A percentile compares a stretch with the other conserved stretches of the same genome.
These are phyloP conservation scores for Rhagium mordax DNA, from an alignment of 2,888 invertebrate genomes.

Conservation along the genomic window DNA sequence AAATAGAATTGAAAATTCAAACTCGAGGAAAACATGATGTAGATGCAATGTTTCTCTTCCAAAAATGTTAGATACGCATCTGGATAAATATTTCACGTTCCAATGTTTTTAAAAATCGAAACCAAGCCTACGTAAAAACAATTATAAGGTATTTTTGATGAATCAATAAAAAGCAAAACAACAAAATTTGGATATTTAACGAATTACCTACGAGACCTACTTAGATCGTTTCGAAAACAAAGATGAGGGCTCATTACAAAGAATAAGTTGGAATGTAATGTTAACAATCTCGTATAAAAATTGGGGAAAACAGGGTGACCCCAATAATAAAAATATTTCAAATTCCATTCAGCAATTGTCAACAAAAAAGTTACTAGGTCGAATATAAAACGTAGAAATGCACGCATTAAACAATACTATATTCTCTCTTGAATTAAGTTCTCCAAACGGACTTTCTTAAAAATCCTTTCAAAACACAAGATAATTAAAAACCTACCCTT, in stretches of 20 bases:
- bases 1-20: no score
- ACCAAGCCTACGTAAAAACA: no score
- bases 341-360: constrained; percentile 66
- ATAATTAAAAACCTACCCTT: neutral
- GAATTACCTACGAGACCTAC: no score
- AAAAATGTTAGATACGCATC: no score
- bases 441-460: neutral
- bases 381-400: constrained; percentile 44
- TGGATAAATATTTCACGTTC: no score
- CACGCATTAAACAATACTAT: constrained; percentile 32
- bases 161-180: neutral
- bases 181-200: neutral
- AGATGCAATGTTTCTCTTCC: no score
- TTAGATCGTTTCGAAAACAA: neutral
- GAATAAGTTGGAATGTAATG: constrained; percentile 44
- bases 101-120: no score
- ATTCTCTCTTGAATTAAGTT: constrained; percentile 13
- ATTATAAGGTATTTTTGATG: neutral
- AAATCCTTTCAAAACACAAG: neutral
- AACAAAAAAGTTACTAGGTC: constrained; percentile 54
- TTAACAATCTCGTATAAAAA: constrained; percentile 59
- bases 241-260: constrained; percentile 12
- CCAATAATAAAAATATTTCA: constrained; percentile 67
- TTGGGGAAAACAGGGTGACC: constrained; percentile 66
- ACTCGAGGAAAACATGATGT: no score